Evolutionary conservation across 2,113 vertebrate genomes (phyloP).

Genomic region (Gopherus evgoodei): DNA sequence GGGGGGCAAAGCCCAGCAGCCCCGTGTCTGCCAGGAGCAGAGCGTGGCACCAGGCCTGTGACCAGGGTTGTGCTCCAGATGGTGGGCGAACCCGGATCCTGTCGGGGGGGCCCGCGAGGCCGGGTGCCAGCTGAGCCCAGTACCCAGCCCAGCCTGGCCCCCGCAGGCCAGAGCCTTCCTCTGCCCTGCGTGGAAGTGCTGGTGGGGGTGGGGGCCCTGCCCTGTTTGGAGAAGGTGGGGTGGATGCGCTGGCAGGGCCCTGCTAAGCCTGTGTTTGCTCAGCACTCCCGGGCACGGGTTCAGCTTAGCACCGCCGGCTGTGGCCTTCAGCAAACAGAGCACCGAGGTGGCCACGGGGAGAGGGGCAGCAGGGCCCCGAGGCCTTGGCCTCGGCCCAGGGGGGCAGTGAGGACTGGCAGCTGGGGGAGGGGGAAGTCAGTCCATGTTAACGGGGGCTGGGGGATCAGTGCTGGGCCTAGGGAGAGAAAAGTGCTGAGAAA

Average conservation of each 20-base stretch:
- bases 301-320: not conserved
- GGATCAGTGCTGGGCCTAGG: not conserved
- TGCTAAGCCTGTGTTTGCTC: constrained; percentile 12
- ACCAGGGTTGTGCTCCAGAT: not conserved
- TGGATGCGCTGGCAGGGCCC: not conserved
- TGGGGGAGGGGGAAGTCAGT: not conserved
- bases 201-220: not conserved
- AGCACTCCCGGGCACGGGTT: not conserved
- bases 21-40: not conserved
- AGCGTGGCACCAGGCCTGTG: not conserved
- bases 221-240: constrained; percentile 1
- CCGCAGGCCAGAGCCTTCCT: not conserved
- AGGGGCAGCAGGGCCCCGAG: too few species aligned
- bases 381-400: not conserved
- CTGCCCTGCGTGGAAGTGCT: too few species aligned
- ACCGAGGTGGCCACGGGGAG: not conserved
- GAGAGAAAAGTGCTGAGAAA: not conserved
- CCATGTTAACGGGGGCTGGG: not conserved
- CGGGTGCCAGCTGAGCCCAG: not conserved
- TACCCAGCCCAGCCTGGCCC: not conserved
- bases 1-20: too few species aligned
- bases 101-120: too few species aligned
- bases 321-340: not conserved
- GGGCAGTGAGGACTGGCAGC: not conserved
- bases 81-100: too few species aligned